Percentiles rank a stretch among this genome's conserved stretches.
These are phyloP conservation scores for Agapostemon virescens DNA, from an alignment of 2,888 invertebrate genomes.

Conservation along the genomic window DNA sequence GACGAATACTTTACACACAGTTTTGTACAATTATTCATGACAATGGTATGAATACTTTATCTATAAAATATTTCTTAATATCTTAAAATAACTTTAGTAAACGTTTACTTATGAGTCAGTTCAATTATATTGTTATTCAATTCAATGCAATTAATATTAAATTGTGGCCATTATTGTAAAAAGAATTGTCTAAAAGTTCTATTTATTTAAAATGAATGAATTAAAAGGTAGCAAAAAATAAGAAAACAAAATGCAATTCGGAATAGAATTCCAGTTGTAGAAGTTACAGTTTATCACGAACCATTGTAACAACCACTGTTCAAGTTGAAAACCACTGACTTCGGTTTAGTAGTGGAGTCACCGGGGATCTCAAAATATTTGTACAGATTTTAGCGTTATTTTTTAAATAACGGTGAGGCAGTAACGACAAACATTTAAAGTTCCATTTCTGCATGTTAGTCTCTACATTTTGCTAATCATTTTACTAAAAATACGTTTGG, in stretches of 20 bases:
- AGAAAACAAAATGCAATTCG: not conserved
- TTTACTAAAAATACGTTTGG: not conserved
- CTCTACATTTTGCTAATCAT: not conserved
- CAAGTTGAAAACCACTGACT: not conserved
- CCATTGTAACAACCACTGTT: not conserved
- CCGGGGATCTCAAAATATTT: not conserved
- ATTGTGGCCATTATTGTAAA: not conserved
- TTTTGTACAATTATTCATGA: slow-evolving; percentile 88
- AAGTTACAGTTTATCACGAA: not conserved
- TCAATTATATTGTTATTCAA: too few relatives aligned
- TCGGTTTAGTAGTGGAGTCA: not conserved
- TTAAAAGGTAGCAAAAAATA: not conserved
- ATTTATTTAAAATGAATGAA: not conserved
- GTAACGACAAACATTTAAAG: not conserved
- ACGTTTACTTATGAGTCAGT: not conserved
- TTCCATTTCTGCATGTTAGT: not conserved
- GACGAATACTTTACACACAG: slow-evolving; percentile 88
- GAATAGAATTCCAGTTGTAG: not conserved
- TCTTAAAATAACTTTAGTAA: not conserved
- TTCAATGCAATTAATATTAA: not conserved
- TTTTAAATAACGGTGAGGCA: not conserved
- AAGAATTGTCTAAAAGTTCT: not conserved
- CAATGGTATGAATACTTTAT: slow-evolving; percentile 81
- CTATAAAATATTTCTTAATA: not conserved
- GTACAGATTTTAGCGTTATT: not conserved